These are phyloP conservation scores for Rhyacophila brunnea DNA, from an alignment of 1,140 invertebrate species.

Conservation along the genomic window DNA sequence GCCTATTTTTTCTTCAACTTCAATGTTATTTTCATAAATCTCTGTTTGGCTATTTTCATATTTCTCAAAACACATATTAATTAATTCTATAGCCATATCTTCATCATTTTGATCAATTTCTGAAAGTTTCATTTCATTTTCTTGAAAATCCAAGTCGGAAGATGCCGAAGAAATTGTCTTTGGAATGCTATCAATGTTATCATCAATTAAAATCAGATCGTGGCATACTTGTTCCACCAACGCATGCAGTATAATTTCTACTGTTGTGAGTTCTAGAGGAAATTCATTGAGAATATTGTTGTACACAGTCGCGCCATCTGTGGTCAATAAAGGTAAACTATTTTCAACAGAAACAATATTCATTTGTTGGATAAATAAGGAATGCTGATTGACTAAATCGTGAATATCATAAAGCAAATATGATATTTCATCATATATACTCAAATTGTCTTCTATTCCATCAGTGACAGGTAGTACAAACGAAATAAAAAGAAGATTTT, in stretches of 20 bases:
- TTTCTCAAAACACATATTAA: constrained; percentile 4
- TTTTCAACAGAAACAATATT: constrained; percentile 42
- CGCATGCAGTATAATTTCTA: constrained; percentile 48
- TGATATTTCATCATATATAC: constrained; percentile 53
- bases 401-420: constrained; percentile 54
- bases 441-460: constrained; percentile 41
- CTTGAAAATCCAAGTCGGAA: too few relatives aligned
- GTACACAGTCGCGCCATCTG: constrained; percentile 39
- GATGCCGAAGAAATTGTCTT: too few relatives aligned
- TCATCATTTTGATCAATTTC: too few relatives aligned
- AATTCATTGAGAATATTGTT: constrained; percentile 40
- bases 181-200: too few relatives aligned
- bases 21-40: constrained; percentile 1
- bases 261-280: constrained; percentile 48
- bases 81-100: not conserved
- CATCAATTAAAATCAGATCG: too few relatives aligned
- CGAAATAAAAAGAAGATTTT: constrained; percentile 49
- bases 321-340: constrained; percentile 17
- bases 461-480: constrained; percentile 45
- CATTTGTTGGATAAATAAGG: constrained; percentile 52
- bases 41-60: constrained; percentile 11
- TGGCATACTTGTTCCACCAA: constrained; percentile 42
- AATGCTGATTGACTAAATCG: constrained; percentile 52
- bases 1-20: not conserved
- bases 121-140: too few relatives aligned